Percentiles rank a stretch among this genome's conserved stretches.
phyloP scores from a whole-genome alignment of 2,113 vertebrate species.

The Syngnathoides biaculeatus region DNA sequence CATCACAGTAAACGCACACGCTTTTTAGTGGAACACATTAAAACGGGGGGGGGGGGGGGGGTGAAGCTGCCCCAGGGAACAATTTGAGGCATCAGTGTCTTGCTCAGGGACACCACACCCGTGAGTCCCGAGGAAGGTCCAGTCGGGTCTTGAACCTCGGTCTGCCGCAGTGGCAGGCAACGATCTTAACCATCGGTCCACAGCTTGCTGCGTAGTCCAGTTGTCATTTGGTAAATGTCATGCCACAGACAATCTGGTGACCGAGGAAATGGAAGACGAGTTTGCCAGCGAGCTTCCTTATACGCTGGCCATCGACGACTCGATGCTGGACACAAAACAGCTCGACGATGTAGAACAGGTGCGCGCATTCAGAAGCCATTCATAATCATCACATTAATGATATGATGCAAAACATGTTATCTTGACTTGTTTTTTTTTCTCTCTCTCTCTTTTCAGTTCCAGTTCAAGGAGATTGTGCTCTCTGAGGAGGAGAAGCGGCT shows the following conservation, averaged over 20 bases:
- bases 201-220: neutral
- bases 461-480: conserved; percentile 76
- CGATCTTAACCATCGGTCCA: too few relatives aligned
- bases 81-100: too few relatives aligned
- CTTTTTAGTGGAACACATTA: too few relatives aligned
- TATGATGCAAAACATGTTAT: neutral
- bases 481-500: conserved; percentile 84
- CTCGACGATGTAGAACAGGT: conserved; percentile 49
- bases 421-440: neutral
- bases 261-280: conserved; percentile 62
- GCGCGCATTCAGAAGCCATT: neutral
- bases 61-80: too few relatives aligned
- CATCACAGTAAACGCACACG: too few relatives aligned
- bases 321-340: conserved; percentile 22
- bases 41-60: too few relatives aligned
- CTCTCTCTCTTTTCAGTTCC: conserved; percentile 46
- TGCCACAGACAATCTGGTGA: conserved; percentile 68
- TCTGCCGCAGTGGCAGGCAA: too few relatives aligned
- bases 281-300: conserved; percentile 58
- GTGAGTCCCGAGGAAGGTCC: too few relatives aligned
- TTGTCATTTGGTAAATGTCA: neutral
- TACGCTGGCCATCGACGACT: conserved; percentile 71
- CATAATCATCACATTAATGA: neutral
- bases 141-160: too few relatives aligned
- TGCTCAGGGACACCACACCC: too few relatives aligned